Evolutionary conservation across 2,888 invertebrate genomes (phyloP).

Genomic region (Apotomis capreana): DNA sequence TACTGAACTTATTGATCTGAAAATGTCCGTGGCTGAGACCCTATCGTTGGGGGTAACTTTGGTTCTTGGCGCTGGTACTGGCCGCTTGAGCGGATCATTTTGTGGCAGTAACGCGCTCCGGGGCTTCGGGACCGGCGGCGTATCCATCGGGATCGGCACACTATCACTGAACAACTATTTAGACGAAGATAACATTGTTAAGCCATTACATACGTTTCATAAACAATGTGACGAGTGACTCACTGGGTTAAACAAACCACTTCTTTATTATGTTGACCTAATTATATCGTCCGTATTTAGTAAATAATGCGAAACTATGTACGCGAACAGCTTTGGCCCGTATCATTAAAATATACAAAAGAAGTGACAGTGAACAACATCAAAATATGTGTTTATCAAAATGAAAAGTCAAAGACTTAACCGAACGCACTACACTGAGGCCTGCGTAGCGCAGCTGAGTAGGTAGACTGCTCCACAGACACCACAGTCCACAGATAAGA

Average conservation of each 20-base stretch:
- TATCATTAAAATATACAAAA: conserved; percentile 1
- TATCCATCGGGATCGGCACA: conserved; percentile 63
- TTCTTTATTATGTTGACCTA: conserved; percentile 49
- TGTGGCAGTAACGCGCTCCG: conserved; percentile 59
- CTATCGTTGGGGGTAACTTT: conserved; percentile 62
- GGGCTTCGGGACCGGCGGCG: conserved; percentile 75
- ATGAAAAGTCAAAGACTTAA: background rate
- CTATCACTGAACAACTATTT: conserved; percentile 50
- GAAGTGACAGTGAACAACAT: background rate
- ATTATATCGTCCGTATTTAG: conserved; percentile 38
- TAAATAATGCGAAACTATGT: background rate
- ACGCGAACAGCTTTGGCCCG: background rate
- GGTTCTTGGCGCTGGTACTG: conserved; percentile 82
- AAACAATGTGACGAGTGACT: conserved; percentile 50
- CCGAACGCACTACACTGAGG: background rate
- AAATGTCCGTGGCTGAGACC: conserved; percentile 71
- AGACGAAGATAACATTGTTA: conserved; percentile 56
- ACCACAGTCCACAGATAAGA: no score
- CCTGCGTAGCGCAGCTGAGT: conserved; percentile 12
- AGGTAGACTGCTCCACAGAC: conserved; percentile 24
- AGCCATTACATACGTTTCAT: conserved; percentile 44
- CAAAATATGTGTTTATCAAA: conserved; percentile 11
- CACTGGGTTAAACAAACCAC: conserved; percentile 47
- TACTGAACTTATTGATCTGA: conserved; percentile 79
- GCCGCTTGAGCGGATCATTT: conserved; percentile 68